Percentiles rank a stretch among this genome's conserved stretches.
These are phyloP conservation scores for Sebastes steindachneri DNA, from an alignment of 2,797 vertebrate genomes.

Conservation along the genomic window DNA sequence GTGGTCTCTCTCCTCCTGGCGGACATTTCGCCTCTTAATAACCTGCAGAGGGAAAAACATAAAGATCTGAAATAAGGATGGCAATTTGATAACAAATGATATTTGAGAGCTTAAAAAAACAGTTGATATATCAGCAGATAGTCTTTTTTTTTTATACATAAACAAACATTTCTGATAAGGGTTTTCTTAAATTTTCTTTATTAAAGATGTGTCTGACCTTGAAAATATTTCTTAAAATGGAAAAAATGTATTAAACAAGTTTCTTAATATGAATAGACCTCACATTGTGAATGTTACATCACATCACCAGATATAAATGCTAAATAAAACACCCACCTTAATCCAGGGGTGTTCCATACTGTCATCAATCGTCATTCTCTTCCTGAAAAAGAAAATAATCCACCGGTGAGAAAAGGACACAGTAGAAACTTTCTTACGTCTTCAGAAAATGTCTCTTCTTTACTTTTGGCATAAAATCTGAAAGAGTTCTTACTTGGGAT, in stretches of 20 bases:
- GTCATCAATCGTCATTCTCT: constrained; percentile 95
- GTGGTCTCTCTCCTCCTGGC: constrained; percentile 90
- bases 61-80: not conserved
- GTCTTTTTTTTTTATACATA: not conserved
- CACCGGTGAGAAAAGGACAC: not conserved
- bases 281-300: not conserved
- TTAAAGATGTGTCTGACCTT: too few relatives aligned
- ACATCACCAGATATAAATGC: not conserved
- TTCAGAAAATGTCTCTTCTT: not conserved
- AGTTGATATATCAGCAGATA: not conserved
- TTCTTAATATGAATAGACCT: not conserved
- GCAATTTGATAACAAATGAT: not conserved
- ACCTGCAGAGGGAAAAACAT: constrained; percentile 78
- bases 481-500: constrained; percentile 89
- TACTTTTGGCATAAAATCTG: not conserved
- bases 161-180: not conserved
- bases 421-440: not conserved
- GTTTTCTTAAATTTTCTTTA: not conserved
- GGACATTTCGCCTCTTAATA: constrained; percentile 94
- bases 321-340: constrained; percentile 85
- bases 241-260: too few relatives aligned
- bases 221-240: not conserved
- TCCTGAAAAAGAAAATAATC: constrained; percentile 79
- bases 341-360: constrained; percentile 98
- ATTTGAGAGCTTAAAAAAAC: not conserved